These are phyloP conservation scores for Pharmacophagus antenor DNA, from an alignment of 2,888 invertebrate species.

Conservation along the genomic window DNA sequence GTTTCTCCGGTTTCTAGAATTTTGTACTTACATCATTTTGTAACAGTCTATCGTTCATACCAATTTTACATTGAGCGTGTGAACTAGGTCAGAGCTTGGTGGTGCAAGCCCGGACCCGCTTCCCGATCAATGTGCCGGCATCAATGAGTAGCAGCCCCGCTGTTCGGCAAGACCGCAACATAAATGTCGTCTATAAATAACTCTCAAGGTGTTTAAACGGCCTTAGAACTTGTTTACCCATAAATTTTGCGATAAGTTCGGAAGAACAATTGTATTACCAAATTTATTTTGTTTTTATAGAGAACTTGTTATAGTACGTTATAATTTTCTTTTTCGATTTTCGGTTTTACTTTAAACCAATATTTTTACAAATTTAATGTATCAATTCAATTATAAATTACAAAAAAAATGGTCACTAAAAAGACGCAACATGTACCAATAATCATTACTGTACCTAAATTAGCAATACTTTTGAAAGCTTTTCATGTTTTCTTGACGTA, in stretches of 20 bases:
- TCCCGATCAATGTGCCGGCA: constrained; percentile 64
- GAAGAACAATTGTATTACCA: background rate
- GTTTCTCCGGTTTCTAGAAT: background rate
- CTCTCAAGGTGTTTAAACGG: constrained; percentile 43
- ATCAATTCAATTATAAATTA: too few species aligned
- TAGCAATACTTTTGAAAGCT: too few species aligned
- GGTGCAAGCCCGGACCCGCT: constrained; percentile 55
- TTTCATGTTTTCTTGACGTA: too few species aligned
- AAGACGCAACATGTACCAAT: too few species aligned
- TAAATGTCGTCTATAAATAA: constrained; percentile 57
- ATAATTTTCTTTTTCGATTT: background rate
- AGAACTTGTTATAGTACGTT: background rate
- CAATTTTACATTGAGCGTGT: constrained; percentile 66
- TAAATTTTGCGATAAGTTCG: background rate
- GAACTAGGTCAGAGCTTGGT: constrained; percentile 66
- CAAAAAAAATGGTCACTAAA: too few species aligned
- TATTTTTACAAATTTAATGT: too few species aligned
- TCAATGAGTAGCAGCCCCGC: constrained; percentile 57
- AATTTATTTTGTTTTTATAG: background rate
- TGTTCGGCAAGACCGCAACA: constrained; percentile 40
- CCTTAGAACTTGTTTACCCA: constrained; percentile 5
- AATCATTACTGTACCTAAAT: too few species aligned
- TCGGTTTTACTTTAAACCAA: too few species aligned
- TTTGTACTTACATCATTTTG: constrained; percentile 8
- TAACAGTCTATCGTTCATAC: constrained; percentile 22